phyloP scores from a whole-genome alignment of 2,888 invertebrate species.

The Lasioglossum oenotherae region DNA sequence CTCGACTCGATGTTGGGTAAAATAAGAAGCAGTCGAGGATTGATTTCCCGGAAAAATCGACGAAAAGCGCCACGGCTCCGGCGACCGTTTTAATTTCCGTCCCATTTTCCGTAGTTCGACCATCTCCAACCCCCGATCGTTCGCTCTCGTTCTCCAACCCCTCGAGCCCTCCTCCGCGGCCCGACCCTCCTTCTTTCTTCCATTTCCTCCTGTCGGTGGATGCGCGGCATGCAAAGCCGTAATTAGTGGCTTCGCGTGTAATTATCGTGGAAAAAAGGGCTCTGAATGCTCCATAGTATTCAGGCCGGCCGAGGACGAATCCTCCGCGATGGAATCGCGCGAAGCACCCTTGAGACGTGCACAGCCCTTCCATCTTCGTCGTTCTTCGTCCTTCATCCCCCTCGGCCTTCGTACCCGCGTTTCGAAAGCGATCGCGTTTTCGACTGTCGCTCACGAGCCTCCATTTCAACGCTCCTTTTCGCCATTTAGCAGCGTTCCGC shows the following conservation, averaged over 20 bases:
- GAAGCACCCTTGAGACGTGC: conserved; percentile 63
- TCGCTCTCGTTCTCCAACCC: conserved; percentile 9
- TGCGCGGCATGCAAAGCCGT: conserved; percentile 67
- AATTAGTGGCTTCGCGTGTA: conserved; percentile 79
- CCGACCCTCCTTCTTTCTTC: conserved; percentile 41
- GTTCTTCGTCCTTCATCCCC: neutral
- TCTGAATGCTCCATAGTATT: conserved; percentile 59
- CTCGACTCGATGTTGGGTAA: neutral
- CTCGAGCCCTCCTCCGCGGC: neutral
- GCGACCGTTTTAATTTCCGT: conserved; percentile 59
- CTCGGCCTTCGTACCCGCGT: conserved; percentile 15
- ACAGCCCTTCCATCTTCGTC: conserved; percentile 33
- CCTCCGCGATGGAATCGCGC: conserved; percentile 59
- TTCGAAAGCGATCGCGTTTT: conserved; percentile 56
- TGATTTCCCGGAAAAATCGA: conserved; percentile 34
- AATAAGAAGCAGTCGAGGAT: conserved; percentile 19
- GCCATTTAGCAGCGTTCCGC: conserved; percentile 18
- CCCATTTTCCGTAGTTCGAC: conserved; percentile 55
- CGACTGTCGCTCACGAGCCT: conserved; percentile 43
- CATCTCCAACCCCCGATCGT: conserved; percentile 37
- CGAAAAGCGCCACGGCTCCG: conserved; percentile 19
- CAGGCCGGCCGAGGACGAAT: conserved; percentile 54
- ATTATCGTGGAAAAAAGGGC: conserved; percentile 75
- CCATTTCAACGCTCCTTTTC: conserved; percentile 31
- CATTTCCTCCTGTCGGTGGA: conserved; percentile 54